phyloP scores from a whole-genome alignment of 2,888 invertebrate genomes.

The Acheta domesticus region DNA sequence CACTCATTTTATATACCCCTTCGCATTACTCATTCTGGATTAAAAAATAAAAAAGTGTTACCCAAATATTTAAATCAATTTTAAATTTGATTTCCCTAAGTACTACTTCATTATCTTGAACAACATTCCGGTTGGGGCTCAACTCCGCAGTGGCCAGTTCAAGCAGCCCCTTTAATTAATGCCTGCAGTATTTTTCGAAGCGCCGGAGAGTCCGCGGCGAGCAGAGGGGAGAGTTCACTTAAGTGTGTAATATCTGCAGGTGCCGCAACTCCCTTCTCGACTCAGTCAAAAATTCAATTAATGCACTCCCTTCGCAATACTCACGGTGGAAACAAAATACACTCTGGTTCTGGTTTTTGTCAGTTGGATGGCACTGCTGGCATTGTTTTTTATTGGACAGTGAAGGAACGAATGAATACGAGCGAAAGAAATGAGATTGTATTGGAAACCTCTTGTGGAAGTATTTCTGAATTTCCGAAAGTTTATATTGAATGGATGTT shows the following conservation, averaged over 20 bases:
- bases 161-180: background rate
- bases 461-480: background rate
- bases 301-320: background rate
- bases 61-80: slow-evolving; percentile 1
- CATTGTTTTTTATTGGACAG: background rate
- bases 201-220: background rate
- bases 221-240: background rate
- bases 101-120: slow-evolving; percentile 18
- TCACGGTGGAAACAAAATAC: background rate
- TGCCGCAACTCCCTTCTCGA: background rate
- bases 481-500: background rate
- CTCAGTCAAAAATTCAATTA: background rate
- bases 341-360: background rate
- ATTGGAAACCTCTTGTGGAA: background rate
- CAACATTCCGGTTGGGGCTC: background rate
- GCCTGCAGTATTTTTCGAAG: slow-evolving; percentile 18
- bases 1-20: background rate
- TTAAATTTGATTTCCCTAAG: slow-evolving; percentile 3
- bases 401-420: background rate
- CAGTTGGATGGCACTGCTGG: background rate
- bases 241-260: background rate
- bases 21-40: background rate
- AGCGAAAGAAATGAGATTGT: background rate
- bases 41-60: background rate
- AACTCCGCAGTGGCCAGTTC: slow-evolving; percentile 18